Evolutionary conservation across 2,797 vertebrate genomes (phyloP).

Genomic region (Cossypha polioptera): DNA sequence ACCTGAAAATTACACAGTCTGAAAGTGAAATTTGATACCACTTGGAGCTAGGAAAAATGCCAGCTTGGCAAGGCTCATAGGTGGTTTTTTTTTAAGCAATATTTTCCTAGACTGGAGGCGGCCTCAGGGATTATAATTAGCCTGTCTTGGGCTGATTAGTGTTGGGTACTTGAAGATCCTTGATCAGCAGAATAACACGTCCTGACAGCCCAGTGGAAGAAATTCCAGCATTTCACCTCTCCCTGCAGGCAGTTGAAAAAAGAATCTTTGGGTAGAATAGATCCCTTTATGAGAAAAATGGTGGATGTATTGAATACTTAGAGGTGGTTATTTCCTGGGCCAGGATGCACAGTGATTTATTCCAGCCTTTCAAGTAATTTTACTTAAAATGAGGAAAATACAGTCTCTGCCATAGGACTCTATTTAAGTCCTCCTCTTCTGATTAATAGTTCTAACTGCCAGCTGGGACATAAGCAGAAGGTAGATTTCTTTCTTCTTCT

Average conservation of each 20-base stretch:
- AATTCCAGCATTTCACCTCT: not conserved
- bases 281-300: not conserved
- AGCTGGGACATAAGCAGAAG: not conserved
- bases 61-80: not conserved
- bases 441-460: not conserved
- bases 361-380: not conserved
- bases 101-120: not conserved
- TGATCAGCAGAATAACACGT: not conserved
- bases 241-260: not conserved
- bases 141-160: not conserved
- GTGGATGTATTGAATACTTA: not conserved
- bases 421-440: not conserved
- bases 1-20: not conserved
- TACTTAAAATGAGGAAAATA: not conserved
- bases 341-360: not conserved
- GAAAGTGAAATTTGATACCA: slow-evolving; percentile 22
- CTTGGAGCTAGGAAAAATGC: not conserved
- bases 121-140: slow-evolving; percentile 8
- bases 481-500: not conserved
- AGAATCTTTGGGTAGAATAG: not conserved
- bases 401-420: not conserved
- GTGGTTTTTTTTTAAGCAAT: not conserved
- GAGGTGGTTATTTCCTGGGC: not conserved
- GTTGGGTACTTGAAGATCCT: not conserved
- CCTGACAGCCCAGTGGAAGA: not conserved